phyloP scores from a whole-genome alignment of 2,797 vertebrate genomes.

The Amniataba percoides region DNA sequence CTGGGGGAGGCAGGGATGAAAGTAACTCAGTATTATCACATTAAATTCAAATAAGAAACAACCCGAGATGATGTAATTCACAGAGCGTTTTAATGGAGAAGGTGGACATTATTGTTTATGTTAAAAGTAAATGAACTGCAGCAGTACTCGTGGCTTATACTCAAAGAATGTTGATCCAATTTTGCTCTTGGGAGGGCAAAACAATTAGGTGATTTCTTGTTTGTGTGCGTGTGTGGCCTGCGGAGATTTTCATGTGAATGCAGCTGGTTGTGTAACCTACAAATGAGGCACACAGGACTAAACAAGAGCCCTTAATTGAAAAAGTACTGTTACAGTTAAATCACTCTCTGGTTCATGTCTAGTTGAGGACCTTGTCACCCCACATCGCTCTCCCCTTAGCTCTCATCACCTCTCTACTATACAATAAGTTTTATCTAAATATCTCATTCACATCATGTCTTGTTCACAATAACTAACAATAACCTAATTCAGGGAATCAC shows the following conservation, averaged over 20 bases:
- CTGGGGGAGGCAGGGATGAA: slow-evolving; percentile 5
- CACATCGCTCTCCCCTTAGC: neutral
- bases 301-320: slow-evolving; percentile 41
- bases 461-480: too few species aligned
- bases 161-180: slow-evolving; percentile 38
- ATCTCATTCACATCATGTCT: neutral
- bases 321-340: slow-evolving; percentile 26
- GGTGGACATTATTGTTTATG: slow-evolving; percentile 41
- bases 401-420: neutral
- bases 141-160: slow-evolving; percentile 24
- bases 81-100: slow-evolving; percentile 8
- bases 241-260: slow-evolving; percentile 30
- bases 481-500: neutral
- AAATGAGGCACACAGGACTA: slow-evolving; percentile 35
- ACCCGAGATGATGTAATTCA: slow-evolving; percentile 44
- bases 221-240: slow-evolving; percentile 34
- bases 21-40: slow-evolving; percentile 42
- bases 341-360: slow-evolving; percentile 14
- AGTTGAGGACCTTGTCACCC: slow-evolving; percentile 7
- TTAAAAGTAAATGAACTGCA: slow-evolving; percentile 54
- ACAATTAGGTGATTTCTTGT: slow-evolving; percentile 41
- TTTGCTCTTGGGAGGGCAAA: slow-evolving; percentile 54
- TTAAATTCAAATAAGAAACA: slow-evolving; percentile 47
- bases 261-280: slow-evolving; percentile 36
- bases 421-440: neutral